Conservation (phyloP, 2,113 vertebrate genomes). For the Paratilapia polleni region DNA sequence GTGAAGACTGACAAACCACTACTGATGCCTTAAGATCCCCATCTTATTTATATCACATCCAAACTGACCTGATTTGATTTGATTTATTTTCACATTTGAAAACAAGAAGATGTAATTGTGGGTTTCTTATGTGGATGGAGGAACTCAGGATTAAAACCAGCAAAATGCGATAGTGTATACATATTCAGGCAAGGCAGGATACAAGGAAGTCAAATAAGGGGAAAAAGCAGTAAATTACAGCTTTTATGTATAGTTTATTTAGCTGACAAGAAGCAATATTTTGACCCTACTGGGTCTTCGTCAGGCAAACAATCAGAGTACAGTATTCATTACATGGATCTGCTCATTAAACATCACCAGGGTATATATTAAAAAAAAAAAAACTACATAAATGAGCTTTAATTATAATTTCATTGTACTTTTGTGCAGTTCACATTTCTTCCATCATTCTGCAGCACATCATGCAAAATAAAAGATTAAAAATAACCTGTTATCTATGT, state of each 20-base stretch:
- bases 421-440: background rate
- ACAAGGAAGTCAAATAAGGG: background rate
- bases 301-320: background rate
- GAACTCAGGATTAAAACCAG: background rate
- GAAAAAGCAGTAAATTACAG: background rate
- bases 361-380: background rate
- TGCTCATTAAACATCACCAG: background rate
- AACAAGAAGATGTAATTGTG: too few species aligned
- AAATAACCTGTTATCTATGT: background rate
- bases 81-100: too few species aligned
- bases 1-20: background rate
- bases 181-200: background rate
- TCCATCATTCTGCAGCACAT: background rate
- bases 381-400: background rate
- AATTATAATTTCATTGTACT: slow-evolving; percentile 1
- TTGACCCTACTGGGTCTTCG: background rate
- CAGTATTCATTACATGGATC: background rate
- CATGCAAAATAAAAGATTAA: background rate
- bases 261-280: background rate
- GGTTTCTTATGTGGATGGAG: background rate
- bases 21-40: background rate
- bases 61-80: background rate
- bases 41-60: background rate
- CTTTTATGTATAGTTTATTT: background rate
- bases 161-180: background rate